Evolutionary conservation across 2,888 invertebrate species (phyloP).

Genomic region (Pyrgus malvae): DNA sequence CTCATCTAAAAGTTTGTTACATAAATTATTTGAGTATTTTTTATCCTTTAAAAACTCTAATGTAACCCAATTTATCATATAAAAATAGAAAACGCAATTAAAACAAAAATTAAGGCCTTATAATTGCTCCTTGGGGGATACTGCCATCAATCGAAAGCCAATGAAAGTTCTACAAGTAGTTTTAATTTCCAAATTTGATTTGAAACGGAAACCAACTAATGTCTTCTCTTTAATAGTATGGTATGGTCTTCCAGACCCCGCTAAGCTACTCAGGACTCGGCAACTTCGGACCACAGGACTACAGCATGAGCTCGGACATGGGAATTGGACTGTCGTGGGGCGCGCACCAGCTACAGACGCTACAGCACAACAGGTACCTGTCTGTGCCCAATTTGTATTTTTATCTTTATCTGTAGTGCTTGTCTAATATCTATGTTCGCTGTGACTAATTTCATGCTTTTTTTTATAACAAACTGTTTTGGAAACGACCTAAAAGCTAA

Average conservation of each 20-base stretch:
- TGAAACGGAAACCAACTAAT: slow-evolving; percentile 6
- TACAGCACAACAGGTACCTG: slow-evolving; percentile 87
- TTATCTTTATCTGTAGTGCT: slow-evolving; percentile 36
- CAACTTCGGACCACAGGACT: slow-evolving; percentile 89
- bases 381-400: slow-evolving; percentile 68
- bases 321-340: slow-evolving; percentile 86
- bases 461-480: background rate
- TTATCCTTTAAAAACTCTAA: too few relatives aligned
- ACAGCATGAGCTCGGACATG: slow-evolving; percentile 89
- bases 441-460: slow-evolving; percentile 82
- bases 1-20: too few relatives aligned
- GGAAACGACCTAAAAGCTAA: too few relatives aligned
- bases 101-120: too few relatives aligned
- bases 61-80: too few relatives aligned
- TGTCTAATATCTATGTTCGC: background rate
- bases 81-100: too few relatives aligned
- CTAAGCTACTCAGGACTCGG: slow-evolving; percentile 84
- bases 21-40: too few relatives aligned
- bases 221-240: slow-evolving; percentile 25
- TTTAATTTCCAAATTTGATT: background rate
- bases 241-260: slow-evolving; percentile 64
- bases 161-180: background rate
- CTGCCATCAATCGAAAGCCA: background rate
- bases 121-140: too few relatives aligned
- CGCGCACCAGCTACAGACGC: slow-evolving; percentile 86